A percentile compares a stretch with the other conserved stretches of the same genome.
phyloP scores from a whole-genome alignment of 92 coral and sea anemone genomes.

The Actinostola sp. region DNA sequence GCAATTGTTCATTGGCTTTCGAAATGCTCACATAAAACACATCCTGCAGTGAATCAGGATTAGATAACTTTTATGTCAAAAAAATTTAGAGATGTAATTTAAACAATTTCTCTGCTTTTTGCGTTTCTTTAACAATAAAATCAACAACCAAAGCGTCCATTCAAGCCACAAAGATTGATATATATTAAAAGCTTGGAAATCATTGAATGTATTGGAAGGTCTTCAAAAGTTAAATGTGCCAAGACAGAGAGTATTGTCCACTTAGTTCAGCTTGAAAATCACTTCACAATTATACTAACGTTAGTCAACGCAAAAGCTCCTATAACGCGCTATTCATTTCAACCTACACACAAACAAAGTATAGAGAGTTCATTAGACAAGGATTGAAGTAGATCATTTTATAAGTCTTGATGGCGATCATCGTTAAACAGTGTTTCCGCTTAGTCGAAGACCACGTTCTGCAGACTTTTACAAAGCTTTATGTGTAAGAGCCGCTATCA shows the following conservation, averaged over 20 bases:
- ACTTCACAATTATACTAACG: too few species aligned
- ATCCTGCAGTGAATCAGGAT: conserved; percentile 17
- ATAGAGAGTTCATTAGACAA: too few species aligned
- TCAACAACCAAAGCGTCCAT: not conserved
- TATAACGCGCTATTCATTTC: too few species aligned
- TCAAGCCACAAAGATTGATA: not conserved
- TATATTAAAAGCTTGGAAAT: conserved; percentile 5
- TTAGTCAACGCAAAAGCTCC: too few species aligned
- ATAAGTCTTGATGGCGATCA: too few species aligned
- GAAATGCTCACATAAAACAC: not conserved
- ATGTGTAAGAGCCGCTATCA: conserved; percentile 47
- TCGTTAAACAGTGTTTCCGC: conserved; percentile 27
- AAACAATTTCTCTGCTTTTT: conserved; percentile 11
- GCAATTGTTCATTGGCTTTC: conserved; percentile 29
- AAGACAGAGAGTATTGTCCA: not conserved
- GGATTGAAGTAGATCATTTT: too few species aligned
- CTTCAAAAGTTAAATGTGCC: too few species aligned
- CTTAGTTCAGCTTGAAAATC: too few species aligned
- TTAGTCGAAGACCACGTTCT: conserved; percentile 3
- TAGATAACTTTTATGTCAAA: conserved; percentile 19
- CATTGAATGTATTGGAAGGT: too few species aligned
- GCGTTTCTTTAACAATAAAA: not conserved
- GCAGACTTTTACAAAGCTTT: conserved; percentile 19
- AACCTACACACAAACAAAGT: too few species aligned
- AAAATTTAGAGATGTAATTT: conserved; percentile 10